Evolutionary conservation across 2,888 invertebrate genomes (phyloP).

Genomic region (Agelastica alni): DNA sequence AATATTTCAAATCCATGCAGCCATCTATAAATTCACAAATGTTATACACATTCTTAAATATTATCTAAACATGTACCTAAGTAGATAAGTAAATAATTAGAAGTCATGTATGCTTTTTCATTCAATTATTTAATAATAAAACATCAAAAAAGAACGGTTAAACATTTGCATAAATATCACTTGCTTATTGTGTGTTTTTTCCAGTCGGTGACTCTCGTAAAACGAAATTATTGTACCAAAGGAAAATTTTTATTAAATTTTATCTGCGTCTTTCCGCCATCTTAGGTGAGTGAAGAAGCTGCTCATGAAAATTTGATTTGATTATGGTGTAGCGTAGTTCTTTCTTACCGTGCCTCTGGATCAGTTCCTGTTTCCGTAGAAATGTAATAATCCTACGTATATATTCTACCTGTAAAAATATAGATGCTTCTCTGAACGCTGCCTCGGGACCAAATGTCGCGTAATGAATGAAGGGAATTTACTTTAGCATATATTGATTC

Average conservation of each 20-base stretch:
- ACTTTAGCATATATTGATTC: conserved; percentile 3
- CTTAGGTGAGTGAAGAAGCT: conserved; percentile 27
- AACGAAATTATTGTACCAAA: conserved; percentile 28
- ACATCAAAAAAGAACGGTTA: too few relatives aligned
- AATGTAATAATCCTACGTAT: conserved; percentile 36
- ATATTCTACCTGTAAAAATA: conserved; percentile 35
- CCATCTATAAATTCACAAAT: too few relatives aligned
- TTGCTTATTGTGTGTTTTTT: not conserved
- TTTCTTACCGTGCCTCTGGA: conserved; percentile 38
- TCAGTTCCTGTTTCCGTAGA: conserved; percentile 39
- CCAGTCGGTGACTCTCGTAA: conserved; percentile 19
- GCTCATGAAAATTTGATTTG: conserved; percentile 34
- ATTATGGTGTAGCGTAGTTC: conserved; percentile 28
- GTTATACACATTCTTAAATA: too few relatives aligned
- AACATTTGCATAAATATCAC: not conserved
- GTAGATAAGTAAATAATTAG: too few relatives aligned
- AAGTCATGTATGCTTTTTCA: too few relatives aligned
- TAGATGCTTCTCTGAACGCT: conserved; percentile 7
- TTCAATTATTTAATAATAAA: too few relatives aligned
- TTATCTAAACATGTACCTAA: too few relatives aligned
- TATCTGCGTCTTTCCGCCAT: conserved; percentile 30
- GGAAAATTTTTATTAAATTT: conserved; percentile 29
- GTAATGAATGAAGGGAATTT: conserved; percentile 12
- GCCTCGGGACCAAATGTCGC: conserved; percentile 5
- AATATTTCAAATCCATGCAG: too few relatives aligned